Base-by-base conservation (phyloP, 2,888 invertebrate genomes). In the Phyllotreta cruciferae region DNA sequence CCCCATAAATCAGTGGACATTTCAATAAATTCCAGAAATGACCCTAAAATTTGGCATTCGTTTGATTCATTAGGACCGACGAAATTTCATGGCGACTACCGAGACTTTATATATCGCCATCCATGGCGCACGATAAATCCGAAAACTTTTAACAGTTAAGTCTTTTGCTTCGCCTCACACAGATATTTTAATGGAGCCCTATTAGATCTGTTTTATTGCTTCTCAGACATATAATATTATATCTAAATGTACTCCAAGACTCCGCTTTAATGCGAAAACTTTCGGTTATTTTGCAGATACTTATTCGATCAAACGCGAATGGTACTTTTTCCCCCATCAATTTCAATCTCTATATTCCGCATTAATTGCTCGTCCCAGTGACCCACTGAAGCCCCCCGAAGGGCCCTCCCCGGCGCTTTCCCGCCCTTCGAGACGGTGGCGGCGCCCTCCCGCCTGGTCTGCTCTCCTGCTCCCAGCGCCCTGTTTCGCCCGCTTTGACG, bases 61-160 rank as follows among this genome's bases (percentile, higher is more conserved):
- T 71, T 70, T 71, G 69, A 64, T 52, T 60, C 60, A 64, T 56
- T 45, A 60, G 41, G 69, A 62, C 66, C 61, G 70, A 73, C 71
- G 71, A 73, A 73, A 72, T 72, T 74, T 70, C 73, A 70, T 72
- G 69, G 71, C 70, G 71, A 68, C 73, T 72, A 74, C 72, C 68
- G 71, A 68, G 70, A 71, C 71, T 74, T 74, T 74, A 74, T 74
- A 73, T 73, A 73, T 72, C 70, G 70, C 67, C 73, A 71, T 74
- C 72, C 68, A 68, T 71, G 66, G 71, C 70, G n/a, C 62, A 68
- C 71, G 64, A 73, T 75, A 75, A 74, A 75, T 74, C 76, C 75
- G 71, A 65, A 24, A 74, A 76, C 73, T 75, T 75, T 74, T 70
- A 72, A 74, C 75, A 74, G 75, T 60, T 74, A 74, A 76, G 72